Base-by-base conservation (phyloP, 2,888 invertebrate species). In the Elgonia sp. region DNA sequence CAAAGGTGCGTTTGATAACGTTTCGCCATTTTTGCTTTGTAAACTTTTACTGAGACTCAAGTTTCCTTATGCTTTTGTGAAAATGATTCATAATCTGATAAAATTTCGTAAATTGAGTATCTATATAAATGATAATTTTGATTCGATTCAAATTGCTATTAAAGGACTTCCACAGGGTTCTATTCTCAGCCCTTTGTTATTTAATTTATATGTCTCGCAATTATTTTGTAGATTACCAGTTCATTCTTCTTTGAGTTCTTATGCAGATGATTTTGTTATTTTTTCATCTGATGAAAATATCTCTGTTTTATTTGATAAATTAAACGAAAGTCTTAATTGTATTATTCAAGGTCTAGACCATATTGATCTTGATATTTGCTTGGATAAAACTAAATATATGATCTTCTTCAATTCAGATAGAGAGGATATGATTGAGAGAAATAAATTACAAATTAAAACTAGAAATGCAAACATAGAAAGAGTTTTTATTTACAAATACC, bases 91-190 rank as follows among this genome's bases (percentile, higher is more conserved):
- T 40, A 63, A 63, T 63, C 12, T 63, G 10, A 63, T 63, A 16
- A 16, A 14, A 3, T 16, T 63, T 18, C 55, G 72, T 55, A 6
- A 55, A n/a, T 39, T 57, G 2, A 18, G 20, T 42, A n/a, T 4
- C 21, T 72, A 18, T 72, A 37, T 72, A 21, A 39, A 72, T 72
- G 55, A 39, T 39, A 39, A 18, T 6, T n/a, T 7, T 5, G 6
- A 55, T 4, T n/a, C 4, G 1, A 37, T 12, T 7, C 18, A n/a
- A 0, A 55, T 14, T 39, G 39, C 39, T 55, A 6, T 72, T n/a
- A 73, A 57, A 8, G 73, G 42, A 37, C 21, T 73, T 14, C 72
- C 72, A 14, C 72, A 72, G 20, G 72, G 70, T 20, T 70, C 39
- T 37, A 62, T 37, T 62, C 37, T 62, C 16, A 62, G 62, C 14